These are phyloP conservation scores for Arrhopalites spinosus DNA, from an alignment of 2,888 invertebrate genomes.

Conservation along the genomic window DNA sequence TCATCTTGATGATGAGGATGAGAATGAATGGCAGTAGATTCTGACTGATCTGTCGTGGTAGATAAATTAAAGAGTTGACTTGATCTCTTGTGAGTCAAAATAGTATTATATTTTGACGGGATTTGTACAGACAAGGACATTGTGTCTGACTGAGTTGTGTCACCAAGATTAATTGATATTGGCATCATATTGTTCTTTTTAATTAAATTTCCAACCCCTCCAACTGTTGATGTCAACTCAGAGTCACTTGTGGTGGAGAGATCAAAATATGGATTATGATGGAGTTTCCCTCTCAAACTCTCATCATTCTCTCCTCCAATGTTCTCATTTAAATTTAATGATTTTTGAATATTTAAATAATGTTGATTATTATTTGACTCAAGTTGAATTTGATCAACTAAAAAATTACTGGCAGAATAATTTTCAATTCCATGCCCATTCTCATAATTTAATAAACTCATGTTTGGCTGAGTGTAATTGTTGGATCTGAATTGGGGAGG, in stretches of 20 bases:
- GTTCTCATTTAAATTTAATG: neutral
- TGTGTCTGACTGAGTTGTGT: constrained; percentile 26
- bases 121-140: constrained; percentile 3
- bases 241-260: constrained; percentile 34
- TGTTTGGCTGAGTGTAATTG: too few species aligned
- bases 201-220: neutral
- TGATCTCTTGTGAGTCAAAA: neutral
- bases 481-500: too few species aligned
- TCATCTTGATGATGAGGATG: neutral
- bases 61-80: neutral
- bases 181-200: neutral
- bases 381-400: too few species aligned
- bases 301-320: neutral
- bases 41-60: neutral
- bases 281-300: constrained; percentile 1
- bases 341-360: too few species aligned
- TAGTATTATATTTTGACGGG: constrained; percentile 1
- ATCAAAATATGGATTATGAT: constrained; percentile 32
- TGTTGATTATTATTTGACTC: too few species aligned
- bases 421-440: too few species aligned
- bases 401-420: too few species aligned
- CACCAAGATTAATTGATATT: constrained; percentile 19
- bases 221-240: constrained; percentile 16
- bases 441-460: too few species aligned
- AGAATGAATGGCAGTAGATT: neutral